Base-by-base conservation (phyloP, 2,797 vertebrate genomes). In the Hyperoplus immaculatus region DNA sequence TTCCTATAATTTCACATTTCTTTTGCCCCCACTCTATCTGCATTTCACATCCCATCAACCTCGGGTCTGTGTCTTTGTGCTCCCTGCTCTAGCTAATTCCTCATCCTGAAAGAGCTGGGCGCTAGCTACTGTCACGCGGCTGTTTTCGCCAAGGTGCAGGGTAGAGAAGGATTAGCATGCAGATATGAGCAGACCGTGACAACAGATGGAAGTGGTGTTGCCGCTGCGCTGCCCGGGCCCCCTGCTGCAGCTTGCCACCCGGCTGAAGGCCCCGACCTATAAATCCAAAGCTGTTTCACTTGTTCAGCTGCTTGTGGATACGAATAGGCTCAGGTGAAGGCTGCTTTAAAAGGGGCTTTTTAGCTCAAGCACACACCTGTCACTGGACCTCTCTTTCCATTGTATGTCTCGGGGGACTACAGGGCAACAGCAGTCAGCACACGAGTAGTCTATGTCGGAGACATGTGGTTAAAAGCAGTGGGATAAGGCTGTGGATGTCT, bases 121-220 rank as follows among this genome's bases (percentile, higher is more conserved):
- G 39, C 64, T 11, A 71, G 59, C 13, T 29, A 15, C 81, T 80
- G 80, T 77, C 80, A 73, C 70, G 54, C 16, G 75, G 84, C 79
- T 80, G 84, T 79, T 86, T 84, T 82, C 74, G 70, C 69, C 71
- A 87, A 90, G 90, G 85, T 86, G 85, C 68, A 29, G 59, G 62
- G 72, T 71, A 80, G 86, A 86, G 85, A 79, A 81, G 89, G 89
- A 93, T 95, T 94, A 92, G 81, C 79, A 88, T 87, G 89, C 89
- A 88, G 87, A 92, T 86, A 87, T 59, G 82, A 91, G 88, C 80
- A 86, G 91, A 90, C 89, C 84, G 75, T 87, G 85, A 88, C 75
- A 90, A 93, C 95, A 96, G 95, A 95, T 95, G 95, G 95, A 86
- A 75, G 85, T 66, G 3, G 82, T 72, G 82, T 84, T 84, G 82